phyloP scores from a whole-genome alignment of 2,797 vertebrate species.

The Cetoscarus ocellatus region DNA sequence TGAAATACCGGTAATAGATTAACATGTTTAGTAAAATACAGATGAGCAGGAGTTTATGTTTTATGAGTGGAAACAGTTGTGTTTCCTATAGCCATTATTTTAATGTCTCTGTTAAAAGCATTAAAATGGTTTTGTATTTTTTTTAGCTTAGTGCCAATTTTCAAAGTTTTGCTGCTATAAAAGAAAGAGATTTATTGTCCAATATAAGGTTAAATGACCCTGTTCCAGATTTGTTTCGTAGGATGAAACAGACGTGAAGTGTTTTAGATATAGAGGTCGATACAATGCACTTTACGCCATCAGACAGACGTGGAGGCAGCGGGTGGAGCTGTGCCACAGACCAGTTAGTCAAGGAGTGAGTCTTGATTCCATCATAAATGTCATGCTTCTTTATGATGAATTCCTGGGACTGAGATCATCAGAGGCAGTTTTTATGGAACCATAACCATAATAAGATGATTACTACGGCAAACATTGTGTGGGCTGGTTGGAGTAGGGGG shows the following conservation, averaged over 20 bases:
- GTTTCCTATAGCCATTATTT: conserved; percentile 45
- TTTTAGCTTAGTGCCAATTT: no score
- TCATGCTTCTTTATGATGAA: conserved; percentile 59
- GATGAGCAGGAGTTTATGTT: no score
- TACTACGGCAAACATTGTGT: conserved; percentile 59
- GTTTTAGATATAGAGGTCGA: conserved; percentile 43
- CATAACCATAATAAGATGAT: conserved; percentile 75
- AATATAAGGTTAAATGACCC: conserved; percentile 41
- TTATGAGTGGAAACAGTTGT: no score
- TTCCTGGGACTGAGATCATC: conserved; percentile 61
- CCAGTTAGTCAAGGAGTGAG: conserved; percentile 52
- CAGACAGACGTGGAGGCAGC: conserved; percentile 35
- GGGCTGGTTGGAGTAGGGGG: conserved; percentile 28
- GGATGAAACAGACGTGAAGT: conserved; percentile 49
- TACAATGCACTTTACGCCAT: conserved; percentile 30
- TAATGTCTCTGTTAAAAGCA: conserved; percentile 59
- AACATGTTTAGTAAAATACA: no score
- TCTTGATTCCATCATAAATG: conserved; percentile 51
- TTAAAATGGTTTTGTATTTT: no score
- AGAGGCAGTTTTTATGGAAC: conserved; percentile 63
- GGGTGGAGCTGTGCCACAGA: conserved; percentile 46
- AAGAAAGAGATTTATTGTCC: no score
- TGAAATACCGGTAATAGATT: no score
- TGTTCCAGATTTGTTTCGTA: conserved; percentile 63
- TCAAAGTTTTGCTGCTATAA: no score